phyloP scores from a whole-genome alignment of 2,113 vertebrate genomes.

The Xenopus tropicalis region UCB_Xtro_10.0 CM004446.2:66394501-66395000 shows the following conservation, averaged over 20 bases:
- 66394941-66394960: no score
- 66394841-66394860: neutral
- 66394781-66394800: neutral
- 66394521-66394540: neutral
- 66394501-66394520: neutral
- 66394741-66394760: no score
- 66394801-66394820: neutral
- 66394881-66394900: neutral
- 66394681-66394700: no score
- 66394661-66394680: no score
- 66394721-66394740: no score
- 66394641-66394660: no score
- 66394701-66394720: no score
- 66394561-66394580: no score
- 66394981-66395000: neutral
- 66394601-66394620: no score
- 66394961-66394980: neutral
- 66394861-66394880: neutral
- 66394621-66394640: no score
- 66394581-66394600: no score
- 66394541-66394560: no score
- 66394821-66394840: neutral
- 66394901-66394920: neutral
- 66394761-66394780: neutral
- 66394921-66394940: neutral